Base-by-base conservation (phyloP, 2,888 invertebrate species). In the Caprella mutica region DNA sequence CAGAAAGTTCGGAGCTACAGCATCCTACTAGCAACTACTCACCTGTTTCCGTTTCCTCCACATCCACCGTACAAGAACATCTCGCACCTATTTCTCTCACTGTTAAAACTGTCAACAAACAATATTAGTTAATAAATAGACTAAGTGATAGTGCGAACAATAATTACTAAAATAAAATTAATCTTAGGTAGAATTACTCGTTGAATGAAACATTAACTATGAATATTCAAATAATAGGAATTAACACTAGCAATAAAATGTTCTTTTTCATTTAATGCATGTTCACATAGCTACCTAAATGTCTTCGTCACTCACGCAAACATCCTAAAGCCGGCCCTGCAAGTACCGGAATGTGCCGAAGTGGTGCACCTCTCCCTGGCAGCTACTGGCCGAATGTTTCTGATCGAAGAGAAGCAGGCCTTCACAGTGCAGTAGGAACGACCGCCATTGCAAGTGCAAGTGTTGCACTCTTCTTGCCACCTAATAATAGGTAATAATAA, bases 41-140 rank as follows among this genome's bases (percentile, higher is more conserved):
- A 38, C n/a, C 30, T 56, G 43, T 61, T 61, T 43, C n/a, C 52
- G 33, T 56, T 56, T 17, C 56, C 56, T 2, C 1, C 33, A 26
- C 56, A 56, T 12, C 56, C 56, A 4, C 59, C 59, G 43, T 56
- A 59, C 26, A 52, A 3, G 26, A 59, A 59, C 26, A 29, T 33
- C 43, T 59, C 56, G 35, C 59, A 59, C 14, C 51, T 14, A 17
- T 39, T 30, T n/a, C 23, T 59, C 24, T 29, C 23, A 2, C 33
- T 14, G 33, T 56, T 56, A 46, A 52, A 52, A 27, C 48, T 48
- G 48, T n/a, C 6, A 40, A 5, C n/a, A n/a, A n/a, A n/a, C n/a
- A n/a, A n/a, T n/a, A n/a, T n/a, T n/a, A n/a, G n/a, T n/a, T n/a
- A n/a, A n/a, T n/a, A n/a, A n/a, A n/a, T n/a, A n/a, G n/a, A n/a